Base-by-base conservation (phyloP, 2,888 invertebrate genomes). In the Gasteruption jaculator region DNA sequence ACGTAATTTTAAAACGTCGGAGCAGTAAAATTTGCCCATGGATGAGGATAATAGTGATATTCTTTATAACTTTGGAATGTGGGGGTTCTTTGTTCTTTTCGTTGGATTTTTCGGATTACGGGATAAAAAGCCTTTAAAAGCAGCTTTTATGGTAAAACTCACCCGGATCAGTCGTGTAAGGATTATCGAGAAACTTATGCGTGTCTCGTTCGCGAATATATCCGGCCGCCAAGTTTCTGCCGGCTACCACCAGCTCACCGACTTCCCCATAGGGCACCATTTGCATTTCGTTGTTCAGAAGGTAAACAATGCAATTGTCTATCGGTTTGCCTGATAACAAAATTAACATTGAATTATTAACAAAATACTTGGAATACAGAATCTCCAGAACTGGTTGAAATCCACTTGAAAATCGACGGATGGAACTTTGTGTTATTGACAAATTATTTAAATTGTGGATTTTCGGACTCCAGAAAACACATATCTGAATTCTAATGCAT, bases 241-340 rank as follows among this genome's bases (percentile, higher is more conserved):
- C 92, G 0, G 90, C 79, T 0, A 89, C 86, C 73, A 84, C 87
- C 26, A 93, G 74, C 68, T 91, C 90, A 0, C 92, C 92, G 4
- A 86, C 77, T 49, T 84, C 82, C 0, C 85, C 85, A 32, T 79
- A 78, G 10, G 81, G 77, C 0, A 89, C 83, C 0, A 85, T 81
- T 22, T 81, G 76, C 73, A 85, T 79, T 48, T 87, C 81, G 15
- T 81, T 74, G 61, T 91, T 87, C 41, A 92, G 73, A 0, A 93
- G 73, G 64, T 91, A 92, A 2, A 92, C 76, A 2, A 82, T 78
- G 16, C 86, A 87, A 67, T 92, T 92, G 64, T 86, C 82, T 1
- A 92, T 67, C 0, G 91, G 88, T 15, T 76, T 66, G 18, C 91
- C 91, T 83, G 61, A 0, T 54, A 56, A 26, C 39, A 41, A 16